These are phyloP conservation scores for Geopemphigus sp. DNA, from an alignment of 1,140 invertebrate species.

Conservation along the genomic window DNA sequence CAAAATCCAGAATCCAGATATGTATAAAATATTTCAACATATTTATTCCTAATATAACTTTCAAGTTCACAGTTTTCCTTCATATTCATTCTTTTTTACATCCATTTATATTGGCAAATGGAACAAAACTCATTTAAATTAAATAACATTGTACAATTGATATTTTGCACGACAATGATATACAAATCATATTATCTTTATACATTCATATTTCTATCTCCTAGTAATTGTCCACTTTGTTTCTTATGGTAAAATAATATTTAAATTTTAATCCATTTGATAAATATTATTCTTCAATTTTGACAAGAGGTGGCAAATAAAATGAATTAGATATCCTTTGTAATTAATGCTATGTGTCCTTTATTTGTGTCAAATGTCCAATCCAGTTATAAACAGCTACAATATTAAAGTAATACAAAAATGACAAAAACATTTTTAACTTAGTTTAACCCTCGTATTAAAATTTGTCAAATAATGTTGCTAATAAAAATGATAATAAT, in stretches of 20 bases:
- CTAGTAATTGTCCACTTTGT: conserved; percentile 8
- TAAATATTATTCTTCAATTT: conserved; percentile 7
- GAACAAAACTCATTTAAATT: neutral
- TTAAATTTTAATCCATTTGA: conserved; percentile 27
- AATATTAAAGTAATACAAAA: conserved; percentile 42
- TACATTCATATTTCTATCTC: neutral
- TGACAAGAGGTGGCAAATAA: conserved; percentile 42
- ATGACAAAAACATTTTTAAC: conserved; percentile 45
- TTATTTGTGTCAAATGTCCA: conserved; percentile 48
- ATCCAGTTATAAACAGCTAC: conserved; percentile 48
- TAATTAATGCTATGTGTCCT: conserved; percentile 47
- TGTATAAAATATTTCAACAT: neutral
- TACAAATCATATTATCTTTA: neutral
- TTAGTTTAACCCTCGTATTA: conserved; percentile 48
- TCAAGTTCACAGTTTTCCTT: neutral
- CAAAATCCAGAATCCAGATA: conserved; percentile 1
- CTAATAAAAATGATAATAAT: conserved; percentile 30
- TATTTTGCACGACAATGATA: neutral
- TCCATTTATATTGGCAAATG: neutral
- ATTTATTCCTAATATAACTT: conserved; percentile 1
- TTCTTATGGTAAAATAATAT: conserved; percentile 6
- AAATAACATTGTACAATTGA: neutral
- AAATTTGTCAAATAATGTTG: conserved; percentile 26
- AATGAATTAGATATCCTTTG: conserved; percentile 45
- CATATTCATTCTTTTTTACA: neutral